phyloP scores from a whole-genome alignment of 2,888 invertebrate genomes.

The Heliconius aoede region DNA sequence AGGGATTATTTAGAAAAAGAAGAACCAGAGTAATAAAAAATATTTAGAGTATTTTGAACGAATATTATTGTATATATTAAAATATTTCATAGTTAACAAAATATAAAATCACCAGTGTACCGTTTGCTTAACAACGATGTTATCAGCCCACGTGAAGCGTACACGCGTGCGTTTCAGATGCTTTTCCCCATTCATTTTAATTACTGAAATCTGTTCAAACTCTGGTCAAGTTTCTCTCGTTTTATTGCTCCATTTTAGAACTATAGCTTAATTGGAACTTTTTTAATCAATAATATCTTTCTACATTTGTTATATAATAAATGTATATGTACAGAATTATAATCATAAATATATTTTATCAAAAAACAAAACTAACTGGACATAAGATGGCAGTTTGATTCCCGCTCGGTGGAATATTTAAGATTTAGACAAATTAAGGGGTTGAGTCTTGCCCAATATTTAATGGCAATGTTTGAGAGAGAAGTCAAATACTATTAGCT shows the following conservation, averaged over 20 bases:
- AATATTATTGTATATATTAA: not conserved
- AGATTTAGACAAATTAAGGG: not conserved
- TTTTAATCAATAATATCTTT: not conserved
- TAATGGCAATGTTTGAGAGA: not conserved
- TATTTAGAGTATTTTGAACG: not conserved
- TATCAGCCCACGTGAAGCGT: constrained; percentile 65
- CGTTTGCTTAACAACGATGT: constrained; percentile 54
- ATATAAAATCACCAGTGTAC: constrained; percentile 41
- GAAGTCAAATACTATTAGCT: not conserved
- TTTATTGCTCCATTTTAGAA: constrained; percentile 42
- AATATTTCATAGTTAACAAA: not conserved
- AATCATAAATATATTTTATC: no score
- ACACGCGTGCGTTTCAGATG: constrained; percentile 54
- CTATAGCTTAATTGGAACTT: constrained; percentile 9
- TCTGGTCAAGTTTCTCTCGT: constrained; percentile 46
- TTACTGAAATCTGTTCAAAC: constrained; percentile 47
- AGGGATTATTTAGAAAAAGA: not conserved
- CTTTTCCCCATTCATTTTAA: constrained; percentile 57
- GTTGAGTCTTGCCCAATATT: not conserved
- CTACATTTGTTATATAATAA: not conserved
- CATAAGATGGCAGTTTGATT: not conserved
- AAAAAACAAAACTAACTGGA: not conserved
- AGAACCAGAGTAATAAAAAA: not conserved
- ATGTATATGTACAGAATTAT: not conserved
- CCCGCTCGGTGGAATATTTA: not conserved